Base-by-base conservation (phyloP, 2,888 invertebrate genomes). In the Periphyllus acericola region DNA sequence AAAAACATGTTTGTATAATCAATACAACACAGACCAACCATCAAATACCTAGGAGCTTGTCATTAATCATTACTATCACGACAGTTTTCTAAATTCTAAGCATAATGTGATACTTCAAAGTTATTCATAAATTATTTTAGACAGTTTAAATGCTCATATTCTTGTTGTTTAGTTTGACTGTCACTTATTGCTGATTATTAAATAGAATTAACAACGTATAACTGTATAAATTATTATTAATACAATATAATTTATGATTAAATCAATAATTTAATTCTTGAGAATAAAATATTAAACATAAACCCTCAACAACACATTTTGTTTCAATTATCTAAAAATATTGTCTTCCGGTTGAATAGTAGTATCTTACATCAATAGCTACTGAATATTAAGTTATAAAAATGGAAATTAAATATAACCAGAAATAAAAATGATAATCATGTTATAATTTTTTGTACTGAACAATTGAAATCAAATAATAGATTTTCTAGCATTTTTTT, bases 401-500 rank as follows among this genome's bases (percentile, higher is more conserved):
- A 68, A 60, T 21, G 3, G 60, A 60, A 60, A 60, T 60, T 3
- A 21, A 60, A 68, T 68, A 68, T 8, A 1, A 68, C 1, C 25
- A 29, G 68, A 68, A 29, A n/a, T 3, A 68, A n/a, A 68, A 68
- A 25, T 8, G 29, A n/a, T n/a, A 68, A 25, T 66, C 1, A n/a
- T 66, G 55, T 55, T 55, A 55, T 21, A 60, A 60, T 60, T 46
- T 46, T 46, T 2, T 40, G 40, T 46, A 14, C 14, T 46, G 46
- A 46, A 46, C 11, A 46, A 46, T 68, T 68, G 75, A 66, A 78
- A 46, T 78, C 76, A 87, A 87, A 80, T 81, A 8, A 87, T 72
- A 40, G 86, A 87, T 87, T 87, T 87, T 87, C 86, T 87, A 8
- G 71, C 34, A 55, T 72, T 87, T 60, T 72, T 87, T 74, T 87